Conservation (phyloP, 2,888 invertebrate genomes). For the Bhutanitis thaidina region DNA sequence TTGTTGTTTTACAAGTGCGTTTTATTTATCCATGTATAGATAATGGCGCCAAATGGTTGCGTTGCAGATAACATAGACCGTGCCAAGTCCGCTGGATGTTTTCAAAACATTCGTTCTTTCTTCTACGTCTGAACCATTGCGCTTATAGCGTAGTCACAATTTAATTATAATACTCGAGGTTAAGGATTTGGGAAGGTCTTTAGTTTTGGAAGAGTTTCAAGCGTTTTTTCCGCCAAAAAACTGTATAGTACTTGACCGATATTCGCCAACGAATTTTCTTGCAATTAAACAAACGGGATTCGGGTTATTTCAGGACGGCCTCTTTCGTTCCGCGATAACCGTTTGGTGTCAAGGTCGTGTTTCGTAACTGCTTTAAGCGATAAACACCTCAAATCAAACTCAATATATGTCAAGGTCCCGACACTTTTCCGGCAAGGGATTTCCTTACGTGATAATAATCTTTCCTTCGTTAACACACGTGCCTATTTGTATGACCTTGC, state of each 20-base stretch:
- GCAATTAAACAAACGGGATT: slow-evolving; percentile 54
- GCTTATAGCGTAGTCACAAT: not conserved
- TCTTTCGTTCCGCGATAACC: slow-evolving; percentile 70
- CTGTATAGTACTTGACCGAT: slow-evolving; percentile 67
- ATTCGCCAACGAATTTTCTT: slow-evolving; percentile 47
- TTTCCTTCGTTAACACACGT: slow-evolving; percentile 37
- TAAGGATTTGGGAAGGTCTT: slow-evolving; percentile 27
- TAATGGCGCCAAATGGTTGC: not conserved
- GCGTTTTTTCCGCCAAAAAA: slow-evolving; percentile 31
- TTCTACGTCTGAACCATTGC: not conserved
- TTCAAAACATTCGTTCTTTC: slow-evolving; percentile 27
- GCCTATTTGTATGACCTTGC: slow-evolving; percentile 55
- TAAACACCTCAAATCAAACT: slow-evolving; percentile 40
- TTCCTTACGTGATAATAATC: slow-evolving; percentile 35
- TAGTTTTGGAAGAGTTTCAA: slow-evolving; percentile 49
- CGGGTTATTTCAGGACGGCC: slow-evolving; percentile 67
- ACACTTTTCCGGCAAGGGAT: slow-evolving; percentile 48
- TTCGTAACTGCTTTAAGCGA: slow-evolving; percentile 53
- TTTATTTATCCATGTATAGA: not conserved
- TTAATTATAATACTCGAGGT: slow-evolving; percentile 35
- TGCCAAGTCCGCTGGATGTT: slow-evolving; percentile 15
- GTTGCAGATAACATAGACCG: not conserved
- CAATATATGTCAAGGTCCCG: slow-evolving; percentile 64
- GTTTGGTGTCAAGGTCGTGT: slow-evolving; percentile 73
- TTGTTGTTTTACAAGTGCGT: not conserved